Evolutionary conservation across 2,113 vertebrate genomes (phyloP).

Genomic region (Hypocryptadius cinnamomeus): DNA sequence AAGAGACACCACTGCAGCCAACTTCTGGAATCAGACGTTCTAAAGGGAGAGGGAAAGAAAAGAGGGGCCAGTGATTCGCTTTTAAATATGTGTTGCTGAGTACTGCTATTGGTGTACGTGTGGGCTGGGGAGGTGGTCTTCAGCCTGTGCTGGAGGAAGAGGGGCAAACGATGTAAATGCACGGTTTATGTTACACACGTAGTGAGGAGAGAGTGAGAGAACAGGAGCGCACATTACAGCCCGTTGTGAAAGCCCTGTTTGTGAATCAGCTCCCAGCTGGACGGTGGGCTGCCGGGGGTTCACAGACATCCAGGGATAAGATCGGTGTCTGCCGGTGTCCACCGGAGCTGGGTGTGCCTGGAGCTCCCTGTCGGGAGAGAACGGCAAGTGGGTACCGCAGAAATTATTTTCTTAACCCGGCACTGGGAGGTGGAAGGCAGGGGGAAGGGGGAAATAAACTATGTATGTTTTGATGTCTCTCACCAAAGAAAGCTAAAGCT

Average conservation of each 20-base stretch:
- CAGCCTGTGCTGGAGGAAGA: neutral
- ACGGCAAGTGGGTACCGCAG: constrained; percentile 42
- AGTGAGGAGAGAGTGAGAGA: neutral
- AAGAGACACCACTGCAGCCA: constrained; percentile 57
- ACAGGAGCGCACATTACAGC: neutral
- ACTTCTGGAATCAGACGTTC: constrained; percentile 61
- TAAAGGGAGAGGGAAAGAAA: neutral
- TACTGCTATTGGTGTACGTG: neutral
- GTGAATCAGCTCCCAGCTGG: constrained; percentile 10
- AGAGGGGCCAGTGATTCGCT: constrained; percentile 3
- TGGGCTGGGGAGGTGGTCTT: constrained; percentile 37
- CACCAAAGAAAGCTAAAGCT: constrained; percentile 47
- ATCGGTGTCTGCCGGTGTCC: neutral
- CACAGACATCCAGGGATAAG: neutral
- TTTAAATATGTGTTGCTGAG: constrained; percentile 32
- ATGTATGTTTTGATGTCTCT: constrained; percentile 25
- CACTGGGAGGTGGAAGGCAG: neutral
- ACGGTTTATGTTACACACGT: neutral
- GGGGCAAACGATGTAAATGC: neutral
- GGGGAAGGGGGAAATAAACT: constrained; percentile 2
- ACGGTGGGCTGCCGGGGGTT: neutral
- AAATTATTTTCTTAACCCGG: constrained; percentile 37
- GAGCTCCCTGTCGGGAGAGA: neutral
- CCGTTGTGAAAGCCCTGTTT: constrained; percentile 4
- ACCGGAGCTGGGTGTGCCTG: constrained; percentile 24